Conservation (phyloP, 2,888 invertebrate species). For the Caenorhabditis doughertyi region DNA sequence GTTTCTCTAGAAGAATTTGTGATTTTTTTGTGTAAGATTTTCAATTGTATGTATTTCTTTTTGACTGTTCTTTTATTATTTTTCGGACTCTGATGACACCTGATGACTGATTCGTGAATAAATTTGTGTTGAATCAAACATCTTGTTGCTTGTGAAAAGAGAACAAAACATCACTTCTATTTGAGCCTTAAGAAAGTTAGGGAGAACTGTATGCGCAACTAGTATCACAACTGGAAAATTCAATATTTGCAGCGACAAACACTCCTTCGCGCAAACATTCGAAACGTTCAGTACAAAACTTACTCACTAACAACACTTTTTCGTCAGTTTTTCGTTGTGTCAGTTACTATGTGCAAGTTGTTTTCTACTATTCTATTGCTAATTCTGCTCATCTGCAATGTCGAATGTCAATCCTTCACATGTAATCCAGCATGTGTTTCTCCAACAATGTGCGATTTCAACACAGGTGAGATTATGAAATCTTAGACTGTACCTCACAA, state of each 20-base stretch:
- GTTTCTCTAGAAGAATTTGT: conserved; percentile 13
- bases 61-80: conserved; percentile 6
- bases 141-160: background rate
- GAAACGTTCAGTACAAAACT: conserved; percentile 61
- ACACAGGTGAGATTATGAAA: conserved; percentile 42
- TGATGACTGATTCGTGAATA: conserved; percentile 46
- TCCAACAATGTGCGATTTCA: conserved; percentile 51
- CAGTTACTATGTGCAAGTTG: conserved; percentile 31
- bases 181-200: background rate
- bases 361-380: background rate
- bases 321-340: conserved; percentile 3
- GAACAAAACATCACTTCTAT: conserved; percentile 24
- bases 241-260: conserved; percentile 61
- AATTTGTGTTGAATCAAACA: conserved; percentile 45
- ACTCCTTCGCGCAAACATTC: conserved; percentile 57
- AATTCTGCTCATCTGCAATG: background rate
- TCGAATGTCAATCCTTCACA: conserved; percentile 12
- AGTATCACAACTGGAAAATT: conserved; percentile 58
- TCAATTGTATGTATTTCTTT: background rate
- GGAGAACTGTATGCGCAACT: conserved; percentile 39
- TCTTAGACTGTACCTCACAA: background rate
- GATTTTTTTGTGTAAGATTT: background rate
- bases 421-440: conserved; percentile 44
- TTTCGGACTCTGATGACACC: conserved; percentile 33
- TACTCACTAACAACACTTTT: conserved; percentile 45